Evolutionary conservation across 1,140 invertebrate genomes (phyloP).

Genomic region (Aleiodes sp.): DNA sequence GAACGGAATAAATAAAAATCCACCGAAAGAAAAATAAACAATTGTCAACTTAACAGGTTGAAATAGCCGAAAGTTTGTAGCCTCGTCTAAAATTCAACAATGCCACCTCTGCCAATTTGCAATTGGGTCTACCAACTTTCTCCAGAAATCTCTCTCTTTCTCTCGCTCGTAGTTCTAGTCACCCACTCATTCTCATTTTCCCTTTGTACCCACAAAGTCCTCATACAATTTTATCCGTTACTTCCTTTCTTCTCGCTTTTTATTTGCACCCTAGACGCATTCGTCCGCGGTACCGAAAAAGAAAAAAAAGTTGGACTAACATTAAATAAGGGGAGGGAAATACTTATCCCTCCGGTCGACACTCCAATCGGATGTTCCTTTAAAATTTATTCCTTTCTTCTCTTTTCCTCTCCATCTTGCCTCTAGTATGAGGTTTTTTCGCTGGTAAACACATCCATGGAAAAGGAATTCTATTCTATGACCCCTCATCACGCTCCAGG

Average conservation of each 20-base stretch:
- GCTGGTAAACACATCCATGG: conserved; percentile 13
- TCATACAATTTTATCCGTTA: not conserved
- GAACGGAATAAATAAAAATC: too few relatives aligned
- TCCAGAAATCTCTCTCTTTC: too few relatives aligned
- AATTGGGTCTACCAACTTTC: not conserved
- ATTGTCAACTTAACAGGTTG: not conserved
- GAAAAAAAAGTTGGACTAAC: not conserved
- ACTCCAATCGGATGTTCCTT: conserved; percentile 20
- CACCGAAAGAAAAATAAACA: not conserved
- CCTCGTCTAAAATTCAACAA: not conserved
- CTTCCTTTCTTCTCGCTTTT: not conserved
- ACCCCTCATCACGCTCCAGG: conserved; percentile 24
- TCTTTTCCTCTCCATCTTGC: not conserved
- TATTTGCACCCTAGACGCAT: not conserved
- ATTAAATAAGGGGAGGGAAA: not conserved
- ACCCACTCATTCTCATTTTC: not conserved
- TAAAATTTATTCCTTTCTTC: not conserved
- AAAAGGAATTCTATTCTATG: conserved; percentile 2
- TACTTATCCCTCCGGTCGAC: conserved; percentile 2
- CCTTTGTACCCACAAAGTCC: not conserved
- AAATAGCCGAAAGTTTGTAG: not conserved
- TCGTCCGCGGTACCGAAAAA: not conserved
- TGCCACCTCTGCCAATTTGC: not conserved
- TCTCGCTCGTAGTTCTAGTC: not conserved
- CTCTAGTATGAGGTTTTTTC: not conserved